Percentiles rank a stretch among this genome's conserved stretches.
Evolutionary conservation across 2,888 invertebrate species (phyloP).

Genomic region (Rapana venosa): DNA sequence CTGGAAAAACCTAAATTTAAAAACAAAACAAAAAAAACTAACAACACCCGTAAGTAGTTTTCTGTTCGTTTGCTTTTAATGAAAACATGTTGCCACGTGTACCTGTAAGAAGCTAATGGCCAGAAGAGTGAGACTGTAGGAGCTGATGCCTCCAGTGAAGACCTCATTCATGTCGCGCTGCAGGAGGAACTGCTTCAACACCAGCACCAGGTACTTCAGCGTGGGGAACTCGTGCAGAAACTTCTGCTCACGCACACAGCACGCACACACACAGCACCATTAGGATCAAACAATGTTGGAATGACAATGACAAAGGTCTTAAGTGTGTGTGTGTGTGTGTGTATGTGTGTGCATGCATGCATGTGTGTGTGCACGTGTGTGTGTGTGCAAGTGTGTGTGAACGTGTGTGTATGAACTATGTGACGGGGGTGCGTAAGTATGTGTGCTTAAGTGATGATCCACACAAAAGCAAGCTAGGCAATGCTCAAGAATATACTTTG

Average conservation of each 20-base stretch:
- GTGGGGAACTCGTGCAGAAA: slow-evolving; percentile 93
- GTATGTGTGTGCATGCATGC: not conserved
- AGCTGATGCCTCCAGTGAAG: slow-evolving; percentile 99
- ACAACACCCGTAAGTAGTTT: too few relatives aligned
- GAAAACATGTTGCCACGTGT: too few relatives aligned
- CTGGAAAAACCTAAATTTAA: too few relatives aligned
- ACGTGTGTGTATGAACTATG: too few relatives aligned
- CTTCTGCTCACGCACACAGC: slow-evolving; percentile 79
- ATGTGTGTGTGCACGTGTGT: not conserved
- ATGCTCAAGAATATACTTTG: too few relatives aligned
- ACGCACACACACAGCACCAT: not conserved
- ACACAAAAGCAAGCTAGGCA: too few relatives aligned
- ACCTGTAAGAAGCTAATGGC: slow-evolving; percentile 96
- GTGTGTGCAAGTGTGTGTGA: not conserved
- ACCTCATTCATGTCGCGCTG: slow-evolving; percentile 99
- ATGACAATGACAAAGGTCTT: too few relatives aligned
- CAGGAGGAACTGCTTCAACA: slow-evolving; percentile 98
- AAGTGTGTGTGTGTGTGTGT: not conserved
- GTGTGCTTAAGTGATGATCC: too few relatives aligned
- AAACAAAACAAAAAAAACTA: too few relatives aligned
- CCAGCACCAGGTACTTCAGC: slow-evolving; percentile 95
- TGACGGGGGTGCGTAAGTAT: too few relatives aligned
- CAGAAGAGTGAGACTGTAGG: slow-evolving; percentile 98
- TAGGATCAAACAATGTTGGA: too few relatives aligned
- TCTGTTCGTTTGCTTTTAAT: too few relatives aligned